Evolutionary conservation across 1,140 invertebrate genomes (phyloP), one percentile per base, ranked within the genome.

Genomic region (Brachionus angularis): DNA sequence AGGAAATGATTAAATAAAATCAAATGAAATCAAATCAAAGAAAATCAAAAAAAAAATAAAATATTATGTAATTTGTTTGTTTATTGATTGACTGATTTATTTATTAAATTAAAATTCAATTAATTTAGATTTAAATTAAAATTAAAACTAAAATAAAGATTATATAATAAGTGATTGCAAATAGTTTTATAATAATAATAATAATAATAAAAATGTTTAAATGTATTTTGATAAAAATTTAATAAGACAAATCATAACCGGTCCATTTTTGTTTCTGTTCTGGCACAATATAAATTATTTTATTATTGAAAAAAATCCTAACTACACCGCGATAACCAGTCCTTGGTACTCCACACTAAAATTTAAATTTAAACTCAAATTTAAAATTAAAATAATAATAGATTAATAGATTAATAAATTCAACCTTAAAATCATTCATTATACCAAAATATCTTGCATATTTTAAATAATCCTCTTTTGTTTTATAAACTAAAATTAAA

Each of bases 351-450:
- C 46, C 31, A 27, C 67, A 52, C 67, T 70, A 52, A 27, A 36
- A 1, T 47, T 67, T 16, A 18, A 67, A 25, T 8, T n/a, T n/a
- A 33, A 31, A 21, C 16, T 21, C 12, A 29, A 31, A 14, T 34
- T 49, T 31, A 21, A 21, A 21, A 0, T n/a, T 33, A n/a, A n/a
- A n/a, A n/a, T n/a, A n/a, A n/a, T n/a, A 2, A 7, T 29, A 16
- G 16, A n/a, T 7, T 7, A 1, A 7, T 5, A 3, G 12, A 7
- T 7, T 50, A 25, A 10, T n/a, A 10, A 2, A 12, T 23, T n/a
- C 34, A 36, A 70, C 67, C 14, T 70, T 70, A 34, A 70, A 70
- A 31, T 70, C 67, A 7, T 46, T 70, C 67, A 70, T 70, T 16
- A 52, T 52, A 2, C 46, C 67, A 10, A 70, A 70, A 36, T 50